Evolutionary conservation across 1,140 invertebrate species (phyloP).

Genomic region (Lasioglossum baleicum): DNA sequence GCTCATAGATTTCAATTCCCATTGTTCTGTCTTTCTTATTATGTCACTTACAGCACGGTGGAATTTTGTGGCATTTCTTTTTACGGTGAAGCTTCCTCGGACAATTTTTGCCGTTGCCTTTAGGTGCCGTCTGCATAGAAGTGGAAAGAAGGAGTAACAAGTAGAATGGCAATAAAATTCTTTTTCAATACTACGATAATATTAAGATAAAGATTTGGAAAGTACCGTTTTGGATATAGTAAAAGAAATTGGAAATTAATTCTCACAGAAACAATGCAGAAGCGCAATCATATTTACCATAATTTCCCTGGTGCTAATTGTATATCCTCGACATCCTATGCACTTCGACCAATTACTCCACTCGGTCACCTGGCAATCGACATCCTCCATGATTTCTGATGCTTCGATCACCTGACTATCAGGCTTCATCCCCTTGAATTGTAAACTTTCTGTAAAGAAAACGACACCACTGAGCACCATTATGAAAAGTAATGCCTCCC

Average conservation of each 20-base stretch:
- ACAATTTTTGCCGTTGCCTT: slow-evolving; percentile 82
- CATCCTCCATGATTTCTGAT: slow-evolving; percentile 53
- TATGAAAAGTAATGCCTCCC: not conserved
- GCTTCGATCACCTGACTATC: slow-evolving; percentile 70
- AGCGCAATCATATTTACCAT: slow-evolving; percentile 65
- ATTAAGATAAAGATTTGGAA: too few species aligned
- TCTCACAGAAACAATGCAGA: too few species aligned
- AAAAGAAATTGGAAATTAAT: too few species aligned
- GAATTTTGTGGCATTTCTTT: slow-evolving; percentile 78
- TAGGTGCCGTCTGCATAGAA: slow-evolving; percentile 17
- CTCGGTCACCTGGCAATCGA: slow-evolving; percentile 82
- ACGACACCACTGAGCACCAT: not conserved
- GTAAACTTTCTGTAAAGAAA: slow-evolving; percentile 47
- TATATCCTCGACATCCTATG: slow-evolving; percentile 83
- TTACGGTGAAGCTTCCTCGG: slow-evolving; percentile 81
- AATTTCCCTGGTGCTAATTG: slow-evolving; percentile 76
- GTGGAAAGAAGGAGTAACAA: slow-evolving; percentile 3
- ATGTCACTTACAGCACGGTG: slow-evolving; percentile 72
- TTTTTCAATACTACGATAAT: not conserved
- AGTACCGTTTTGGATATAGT: too few species aligned
- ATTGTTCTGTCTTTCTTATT: slow-evolving; percentile 4
- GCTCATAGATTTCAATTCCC: not conserved
- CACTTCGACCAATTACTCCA: slow-evolving; percentile 84
- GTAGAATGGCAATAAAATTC: too few species aligned
- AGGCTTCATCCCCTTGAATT: slow-evolving; percentile 70